These are phyloP conservation scores for Brachyhypopomus gauderio DNA, from an alignment of 2,113 vertebrate species.

Conservation along the genomic window DNA sequence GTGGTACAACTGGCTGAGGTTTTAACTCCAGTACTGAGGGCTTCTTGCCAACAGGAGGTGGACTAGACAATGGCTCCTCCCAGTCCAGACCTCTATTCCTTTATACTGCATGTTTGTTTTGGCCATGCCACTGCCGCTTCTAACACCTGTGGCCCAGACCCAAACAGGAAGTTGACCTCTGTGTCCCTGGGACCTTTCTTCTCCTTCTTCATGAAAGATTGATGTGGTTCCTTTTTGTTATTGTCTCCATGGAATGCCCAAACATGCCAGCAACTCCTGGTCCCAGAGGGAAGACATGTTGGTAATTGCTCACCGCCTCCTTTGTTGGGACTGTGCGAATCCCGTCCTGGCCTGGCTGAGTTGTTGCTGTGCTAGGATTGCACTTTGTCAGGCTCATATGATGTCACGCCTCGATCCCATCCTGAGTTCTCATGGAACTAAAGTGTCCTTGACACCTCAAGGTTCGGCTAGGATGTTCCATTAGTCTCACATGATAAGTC, in stretches of 20 bases:
- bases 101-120: conserved; percentile 18
- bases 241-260: conserved; percentile 64
- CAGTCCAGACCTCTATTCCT: background rate
- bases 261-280: conserved; percentile 51
- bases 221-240: conserved; percentile 58
- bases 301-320: conserved; percentile 13
- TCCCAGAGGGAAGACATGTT: conserved; percentile 24
- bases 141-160: conserved; percentile 35
- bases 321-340: conserved; percentile 24
- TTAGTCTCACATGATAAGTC: background rate
- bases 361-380: conserved; percentile 12
- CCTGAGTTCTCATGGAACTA: background rate
- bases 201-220: conserved; percentile 28
- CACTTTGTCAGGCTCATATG: background rate
- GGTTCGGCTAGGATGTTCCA: background rate
- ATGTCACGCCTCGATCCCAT: conserved; percentile 12
- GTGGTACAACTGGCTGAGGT: conserved; percentile 9
- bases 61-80: conserved; percentile 27
- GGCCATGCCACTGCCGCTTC: background rate
- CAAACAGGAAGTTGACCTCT: conserved; percentile 56
- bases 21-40: conserved; percentile 15
- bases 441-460: background rate
- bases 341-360: background rate
- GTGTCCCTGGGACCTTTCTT: conserved; percentile 7
- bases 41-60: conserved; percentile 33